Percentiles rank a stretch among this genome's conserved stretches.
Conservation (phyloP, 2,113 vertebrate genomes). For the Nannobrachium achirus region DNA sequence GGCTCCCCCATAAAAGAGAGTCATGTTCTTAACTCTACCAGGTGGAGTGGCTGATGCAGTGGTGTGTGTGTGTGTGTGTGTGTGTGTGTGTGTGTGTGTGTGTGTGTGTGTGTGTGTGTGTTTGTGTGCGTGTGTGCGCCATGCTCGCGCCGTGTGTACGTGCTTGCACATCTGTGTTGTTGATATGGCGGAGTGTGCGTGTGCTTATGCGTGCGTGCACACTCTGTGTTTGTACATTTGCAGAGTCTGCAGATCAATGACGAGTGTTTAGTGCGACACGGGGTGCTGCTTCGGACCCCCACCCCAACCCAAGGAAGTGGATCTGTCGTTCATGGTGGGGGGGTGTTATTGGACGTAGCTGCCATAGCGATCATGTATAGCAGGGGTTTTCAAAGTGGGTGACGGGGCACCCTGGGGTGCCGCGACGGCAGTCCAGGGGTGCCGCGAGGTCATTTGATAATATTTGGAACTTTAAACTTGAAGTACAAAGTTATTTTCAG, state of each 20-base stretch:
- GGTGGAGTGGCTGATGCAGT: slow-evolving; percentile 9
- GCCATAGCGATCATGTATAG: background rate
- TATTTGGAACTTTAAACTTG: background rate
- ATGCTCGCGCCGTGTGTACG: too few species aligned
- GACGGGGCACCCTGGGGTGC: too few species aligned
- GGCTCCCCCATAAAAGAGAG: slow-evolving; percentile 38
- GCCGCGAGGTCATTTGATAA: background rate
- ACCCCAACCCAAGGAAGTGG: background rate
- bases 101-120: slow-evolving; percentile 2
- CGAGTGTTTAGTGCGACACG: slow-evolving; percentile 32
- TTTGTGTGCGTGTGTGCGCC: slow-evolving; percentile 5
- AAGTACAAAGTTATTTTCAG: too few species aligned
- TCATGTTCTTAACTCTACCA: slow-evolving; percentile 15
- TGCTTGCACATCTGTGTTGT: too few species aligned
- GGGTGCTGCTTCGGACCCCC: slow-evolving; percentile 17
- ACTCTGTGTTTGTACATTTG: background rate
- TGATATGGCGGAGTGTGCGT: too few species aligned
- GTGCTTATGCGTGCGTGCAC: background rate
- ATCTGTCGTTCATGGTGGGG: slow-evolving; percentile 10
- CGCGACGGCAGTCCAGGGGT: too few species aligned
- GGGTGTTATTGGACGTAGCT: background rate
- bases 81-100: slow-evolving; percentile 15
- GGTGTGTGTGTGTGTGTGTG: slow-evolving; percentile 5
- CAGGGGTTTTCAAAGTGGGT: too few species aligned
- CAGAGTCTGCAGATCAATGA: slow-evolving; percentile 14